phyloP scores from a whole-genome alignment of 1,140 invertebrate genomes.

The Camponotus pennsylvanicus region DNA sequence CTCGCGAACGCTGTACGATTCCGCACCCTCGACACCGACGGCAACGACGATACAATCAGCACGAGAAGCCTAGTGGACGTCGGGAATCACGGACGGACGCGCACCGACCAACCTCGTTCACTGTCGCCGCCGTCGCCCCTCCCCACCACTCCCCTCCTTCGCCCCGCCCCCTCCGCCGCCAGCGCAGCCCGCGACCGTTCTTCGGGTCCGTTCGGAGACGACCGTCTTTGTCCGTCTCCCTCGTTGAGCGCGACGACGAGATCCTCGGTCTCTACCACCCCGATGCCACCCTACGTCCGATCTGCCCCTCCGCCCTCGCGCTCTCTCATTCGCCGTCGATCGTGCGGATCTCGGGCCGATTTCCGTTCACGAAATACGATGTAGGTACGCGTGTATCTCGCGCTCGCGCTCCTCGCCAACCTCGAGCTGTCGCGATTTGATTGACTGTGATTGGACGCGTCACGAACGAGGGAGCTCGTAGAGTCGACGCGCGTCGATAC shows the following conservation, averaged over 20 bases:
- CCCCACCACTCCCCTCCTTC: conserved; percentile 21
- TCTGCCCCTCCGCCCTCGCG: neutral
- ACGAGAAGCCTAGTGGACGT: neutral
- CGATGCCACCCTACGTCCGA: conserved; percentile 11
- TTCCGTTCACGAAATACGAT: neutral
- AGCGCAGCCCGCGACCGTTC: neutral
- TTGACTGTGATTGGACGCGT: neutral
- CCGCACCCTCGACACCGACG: neutral
- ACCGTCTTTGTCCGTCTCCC: conserved; percentile 9
- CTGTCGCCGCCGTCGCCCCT: conserved; percentile 21
- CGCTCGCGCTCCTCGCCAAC: neutral
- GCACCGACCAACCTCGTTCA: conserved; percentile 43
- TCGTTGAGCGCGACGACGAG: neutral
- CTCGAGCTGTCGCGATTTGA: neutral
- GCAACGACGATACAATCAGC: conserved; percentile 28
- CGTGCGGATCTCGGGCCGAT: neutral
- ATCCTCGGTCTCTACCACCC: neutral
- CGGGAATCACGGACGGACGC: neutral
- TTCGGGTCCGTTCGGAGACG: neutral
- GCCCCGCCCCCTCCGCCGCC: neutral
- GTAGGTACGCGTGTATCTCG: too few species aligned
- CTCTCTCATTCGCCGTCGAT: conserved; percentile 13
- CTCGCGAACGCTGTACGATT: neutral
- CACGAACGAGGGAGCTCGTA: neutral
- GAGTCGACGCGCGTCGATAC: neutral